A percentile compares a stretch with the other conserved stretches of the same genome.
Conservation (phyloP, 2,888 invertebrate species). For the Andrena camellia region DNA sequence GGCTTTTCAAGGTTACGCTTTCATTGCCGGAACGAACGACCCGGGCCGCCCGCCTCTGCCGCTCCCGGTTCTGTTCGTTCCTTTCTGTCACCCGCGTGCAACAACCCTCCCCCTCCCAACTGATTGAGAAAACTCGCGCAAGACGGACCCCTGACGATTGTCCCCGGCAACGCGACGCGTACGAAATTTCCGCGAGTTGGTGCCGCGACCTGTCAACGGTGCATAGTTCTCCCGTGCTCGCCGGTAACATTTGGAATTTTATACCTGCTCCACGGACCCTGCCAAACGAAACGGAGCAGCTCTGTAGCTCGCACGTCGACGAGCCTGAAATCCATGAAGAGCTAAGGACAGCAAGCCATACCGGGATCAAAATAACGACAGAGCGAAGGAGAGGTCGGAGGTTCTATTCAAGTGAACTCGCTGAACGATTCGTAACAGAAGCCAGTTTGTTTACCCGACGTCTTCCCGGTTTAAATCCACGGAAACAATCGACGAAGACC, state of each 20-base stretch:
- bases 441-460: not conserved
- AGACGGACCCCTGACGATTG: not conserved
- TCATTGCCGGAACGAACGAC: slow-evolving; percentile 43
- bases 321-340: slow-evolving; percentile 26
- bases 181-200: not conserved
- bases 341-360: slow-evolving; percentile 5
- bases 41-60: slow-evolving; percentile 12
- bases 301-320: slow-evolving; percentile 6
- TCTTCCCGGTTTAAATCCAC: not conserved
- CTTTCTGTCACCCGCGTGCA: slow-evolving; percentile 22
- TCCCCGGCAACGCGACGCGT: not conserved
- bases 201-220: not conserved
- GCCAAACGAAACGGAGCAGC: not conserved
- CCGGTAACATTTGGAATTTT: slow-evolving; percentile 9
- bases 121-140: not conserved
- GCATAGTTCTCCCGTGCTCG: not conserved
- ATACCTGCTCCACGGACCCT: not conserved
- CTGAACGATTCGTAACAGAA: not conserved
- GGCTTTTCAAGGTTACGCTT: slow-evolving; percentile 55
- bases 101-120: not conserved
- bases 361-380: slow-evolving; percentile 12
- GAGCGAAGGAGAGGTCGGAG: not conserved
- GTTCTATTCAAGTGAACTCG: not conserved
- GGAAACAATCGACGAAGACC: not conserved
- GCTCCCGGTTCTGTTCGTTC: slow-evolving; percentile 8